Conservation (phyloP, 2,113 vertebrate genomes). For the Oryzias melastigma region DNA sequence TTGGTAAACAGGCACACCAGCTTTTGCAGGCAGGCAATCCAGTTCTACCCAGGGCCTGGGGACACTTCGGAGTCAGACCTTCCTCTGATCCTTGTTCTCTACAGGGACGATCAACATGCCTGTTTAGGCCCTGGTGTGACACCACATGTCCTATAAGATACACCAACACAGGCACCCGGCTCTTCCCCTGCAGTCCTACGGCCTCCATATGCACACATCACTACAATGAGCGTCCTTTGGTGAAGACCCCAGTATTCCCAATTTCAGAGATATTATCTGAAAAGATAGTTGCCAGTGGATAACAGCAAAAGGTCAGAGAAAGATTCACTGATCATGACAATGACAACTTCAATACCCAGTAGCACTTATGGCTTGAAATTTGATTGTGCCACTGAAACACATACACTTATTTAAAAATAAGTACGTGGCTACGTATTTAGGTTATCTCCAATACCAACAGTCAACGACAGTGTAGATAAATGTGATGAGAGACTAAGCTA, state of each 20-base stretch:
- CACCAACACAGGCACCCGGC: constrained; percentile 53
- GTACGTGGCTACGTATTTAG: neutral
- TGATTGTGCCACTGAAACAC: neutral
- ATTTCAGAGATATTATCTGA: constrained; percentile 70
- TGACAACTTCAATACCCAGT: constrained; percentile 35
- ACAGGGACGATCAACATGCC: constrained; percentile 64
- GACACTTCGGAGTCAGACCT: constrained; percentile 58
- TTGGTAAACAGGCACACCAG: constrained; percentile 75
- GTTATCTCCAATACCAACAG: too few species aligned
- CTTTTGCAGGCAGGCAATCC: constrained; percentile 56
- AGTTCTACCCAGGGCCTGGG: constrained; percentile 47
- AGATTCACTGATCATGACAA: constrained; percentile 39
- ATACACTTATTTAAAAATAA: neutral
- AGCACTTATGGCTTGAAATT: constrained; percentile 12
- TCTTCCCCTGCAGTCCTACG: constrained; percentile 59
- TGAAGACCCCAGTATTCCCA: constrained; percentile 60
- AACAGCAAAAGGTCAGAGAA: constrained; percentile 65
- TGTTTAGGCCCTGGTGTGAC: constrained; percentile 66
- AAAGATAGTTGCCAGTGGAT: constrained; percentile 66
- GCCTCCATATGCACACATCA: constrained; percentile 77
- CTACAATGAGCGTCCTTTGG: constrained; percentile 64
- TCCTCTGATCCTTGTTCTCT: constrained; percentile 61
- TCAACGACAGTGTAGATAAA: too few species aligned
- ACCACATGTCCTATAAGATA: constrained; percentile 67
- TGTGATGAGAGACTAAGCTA: too few species aligned